Conservation (phyloP, 1,140 invertebrate genomes). For the Penaeus vannamei region DNA sequence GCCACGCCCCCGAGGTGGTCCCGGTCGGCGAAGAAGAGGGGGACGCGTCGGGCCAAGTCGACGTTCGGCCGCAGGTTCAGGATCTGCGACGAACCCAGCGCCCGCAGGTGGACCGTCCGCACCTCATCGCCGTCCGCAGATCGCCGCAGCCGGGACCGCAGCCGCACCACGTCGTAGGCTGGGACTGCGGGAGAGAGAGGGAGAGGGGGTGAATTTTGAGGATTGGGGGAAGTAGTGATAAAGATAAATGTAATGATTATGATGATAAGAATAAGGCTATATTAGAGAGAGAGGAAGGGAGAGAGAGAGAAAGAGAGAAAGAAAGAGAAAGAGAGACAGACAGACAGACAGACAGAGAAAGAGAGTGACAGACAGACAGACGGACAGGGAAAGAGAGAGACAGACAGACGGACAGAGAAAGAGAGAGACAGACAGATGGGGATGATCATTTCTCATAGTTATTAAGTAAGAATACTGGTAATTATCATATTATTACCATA, state of each 20-base stretch:
- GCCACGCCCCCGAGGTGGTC: conserved; percentile 47
- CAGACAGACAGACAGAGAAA: too few species aligned
- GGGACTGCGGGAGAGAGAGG: conserved; percentile 41
- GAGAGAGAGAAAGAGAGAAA: not conserved
- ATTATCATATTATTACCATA: too few species aligned
- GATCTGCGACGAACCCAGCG: conserved; percentile 33
- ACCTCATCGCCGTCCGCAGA: conserved; percentile 35
- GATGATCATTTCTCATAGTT: too few species aligned
- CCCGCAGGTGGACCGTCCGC: conserved; percentile 45
- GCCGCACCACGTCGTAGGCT: conserved; percentile 41
- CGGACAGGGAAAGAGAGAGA: too few species aligned
- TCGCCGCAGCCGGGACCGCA: conserved; percentile 48
- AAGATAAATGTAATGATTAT: not conserved
- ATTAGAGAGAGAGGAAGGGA: not conserved
- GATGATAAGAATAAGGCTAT: not conserved
- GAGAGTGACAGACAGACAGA: too few species aligned
- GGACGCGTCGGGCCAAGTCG: conserved; percentile 37
- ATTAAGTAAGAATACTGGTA: too few species aligned
- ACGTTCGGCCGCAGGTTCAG: conserved; percentile 50
- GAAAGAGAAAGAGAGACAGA: too few species aligned
- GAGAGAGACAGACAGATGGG: too few species aligned
- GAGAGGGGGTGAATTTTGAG: not conserved
- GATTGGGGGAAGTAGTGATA: not conserved
- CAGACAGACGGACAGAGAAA: too few species aligned
- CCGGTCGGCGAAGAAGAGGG: conserved; percentile 54